Evolutionary conservation across 1,140 invertebrate genomes (phyloP), one percentile per base, ranked within the genome.

Genomic region (Augochlora pura): DNA sequence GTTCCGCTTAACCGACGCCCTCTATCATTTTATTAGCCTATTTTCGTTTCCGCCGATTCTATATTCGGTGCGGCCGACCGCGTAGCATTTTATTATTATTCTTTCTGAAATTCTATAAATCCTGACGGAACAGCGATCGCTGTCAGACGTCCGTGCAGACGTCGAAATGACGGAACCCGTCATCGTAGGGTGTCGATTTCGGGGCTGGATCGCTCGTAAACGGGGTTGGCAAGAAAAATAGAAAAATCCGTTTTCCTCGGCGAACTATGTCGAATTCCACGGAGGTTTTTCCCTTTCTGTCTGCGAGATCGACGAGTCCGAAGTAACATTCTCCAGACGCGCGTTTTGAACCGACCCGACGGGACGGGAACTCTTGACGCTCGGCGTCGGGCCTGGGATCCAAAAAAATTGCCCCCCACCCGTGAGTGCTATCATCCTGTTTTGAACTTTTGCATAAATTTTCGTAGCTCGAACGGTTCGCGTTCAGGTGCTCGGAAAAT

Each of bases 311-410:
- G 69, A 77, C 78, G 73, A 85, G 84, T 76, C 71, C 74, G 85
- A 86, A 85, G 74, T 89, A 90, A 92, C 91, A 91, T 87, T 86
- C 81, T 90, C 91, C 91, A 92, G 91, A 92, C 83, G 81, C 87
- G 68, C 66, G 7, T n/a, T n/a, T 87, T 79, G 49, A 52, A 52
- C 79, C 85, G 71, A 86, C 83, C 79, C 88, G 83, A 77, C 32
- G 32, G 32, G 32, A 32, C 71, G 77, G 68, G 69, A 90, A 86
- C 87, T 86, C 90, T 91, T 88, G 88, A 89, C 70, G 74, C 49
- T 63, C 57, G 79, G 23, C 9, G 18, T 16, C 42, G 42, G 10
- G 42, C 12, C 42, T 79, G 67, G 75, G 72, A 85, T 86, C 67
- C 23, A 69, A 67, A 85, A n/a, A 85, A 84, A 77, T 81, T 52